A percentile compares a stretch with the other conserved stretches of the same genome.
These are phyloP conservation scores for Drosophila subsilvestris DNA, from an alignment of 2,888 invertebrate species.

Conservation along the genomic window DNA sequence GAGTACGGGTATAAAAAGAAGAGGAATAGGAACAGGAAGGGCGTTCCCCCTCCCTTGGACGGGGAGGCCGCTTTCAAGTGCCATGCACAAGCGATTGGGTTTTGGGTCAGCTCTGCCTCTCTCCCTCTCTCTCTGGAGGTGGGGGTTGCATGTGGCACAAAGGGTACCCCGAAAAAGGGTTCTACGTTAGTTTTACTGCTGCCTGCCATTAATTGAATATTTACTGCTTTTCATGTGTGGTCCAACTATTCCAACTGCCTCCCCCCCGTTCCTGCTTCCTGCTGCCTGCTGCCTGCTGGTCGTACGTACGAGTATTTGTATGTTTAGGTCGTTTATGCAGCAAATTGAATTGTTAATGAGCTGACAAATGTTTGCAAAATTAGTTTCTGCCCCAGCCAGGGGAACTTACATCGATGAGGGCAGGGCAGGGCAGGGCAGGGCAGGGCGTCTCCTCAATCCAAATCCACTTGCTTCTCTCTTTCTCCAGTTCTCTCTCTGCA, in stretches of 20 bases:
- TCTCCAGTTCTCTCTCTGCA: too few species aligned
- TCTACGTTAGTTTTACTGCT: slow-evolving; percentile 50
- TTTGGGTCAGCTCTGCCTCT: background rate
- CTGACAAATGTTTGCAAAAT: slow-evolving; percentile 73
- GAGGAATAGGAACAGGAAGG: too few species aligned
- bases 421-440: too few species aligned
- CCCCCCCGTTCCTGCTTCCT: too few species aligned
- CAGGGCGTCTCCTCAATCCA: background rate
- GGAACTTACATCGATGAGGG: slow-evolving; percentile 11
- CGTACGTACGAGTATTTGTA: slow-evolving; percentile 15
- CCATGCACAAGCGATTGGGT: slow-evolving; percentile 37
- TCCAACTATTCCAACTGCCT: slow-evolving; percentile 16
- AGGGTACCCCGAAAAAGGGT: slow-evolving; percentile 46
- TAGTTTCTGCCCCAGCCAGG: slow-evolving; percentile 50
- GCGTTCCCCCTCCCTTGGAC: background rate
- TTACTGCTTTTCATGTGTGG: slow-evolving; percentile 56
- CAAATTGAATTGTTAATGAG: slow-evolving; percentile 78
- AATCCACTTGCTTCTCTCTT: background rate
- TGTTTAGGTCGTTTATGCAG: slow-evolving; percentile 76
- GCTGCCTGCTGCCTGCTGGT: too few species aligned
- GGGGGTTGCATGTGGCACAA: too few species aligned
- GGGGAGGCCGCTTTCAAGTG: slow-evolving; percentile 36
- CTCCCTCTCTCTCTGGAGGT: too few species aligned
- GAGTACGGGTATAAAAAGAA: too few species aligned
- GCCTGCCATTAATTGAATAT: slow-evolving; percentile 69